Percentiles rank a stretch among this genome's conserved stretches.
Evolutionary conservation across 2,888 invertebrate genomes (phyloP).

Genomic region (Rosalia funebris): DNA sequence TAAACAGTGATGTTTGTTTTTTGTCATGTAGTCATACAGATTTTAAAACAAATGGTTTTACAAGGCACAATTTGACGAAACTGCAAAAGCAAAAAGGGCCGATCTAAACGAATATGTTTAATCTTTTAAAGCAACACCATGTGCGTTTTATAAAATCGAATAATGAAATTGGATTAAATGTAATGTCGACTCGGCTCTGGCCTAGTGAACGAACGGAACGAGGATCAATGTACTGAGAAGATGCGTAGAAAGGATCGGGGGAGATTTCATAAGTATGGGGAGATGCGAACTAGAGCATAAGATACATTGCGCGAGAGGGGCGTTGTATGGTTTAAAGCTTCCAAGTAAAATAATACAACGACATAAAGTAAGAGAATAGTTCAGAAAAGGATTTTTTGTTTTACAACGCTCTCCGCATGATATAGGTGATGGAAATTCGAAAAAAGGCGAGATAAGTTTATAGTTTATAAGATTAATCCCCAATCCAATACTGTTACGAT

Average conservation of each 20-base stretch:
- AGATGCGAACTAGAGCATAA: constrained; percentile 25
- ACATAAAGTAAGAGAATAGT: neutral
- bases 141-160: too few species aligned
- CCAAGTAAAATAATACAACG: constrained; percentile 12
- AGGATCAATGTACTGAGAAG: constrained; percentile 36
- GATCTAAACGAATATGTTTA: too few species aligned
- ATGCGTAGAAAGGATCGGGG: constrained; percentile 28
- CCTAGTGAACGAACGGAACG: constrained; percentile 23
- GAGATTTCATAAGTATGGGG: constrained; percentile 22
- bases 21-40: too few species aligned
- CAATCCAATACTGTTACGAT: too few species aligned
- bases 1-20: too few species aligned
- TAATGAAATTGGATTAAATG: too few species aligned
- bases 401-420: neutral
- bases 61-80: too few species aligned
- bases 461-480: too few species aligned
- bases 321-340: constrained; percentile 22
- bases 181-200: constrained; percentile 30
- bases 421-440: neutral
- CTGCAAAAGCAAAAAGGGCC: too few species aligned
- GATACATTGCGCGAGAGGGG: constrained; percentile 13
- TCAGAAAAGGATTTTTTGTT: neutral
- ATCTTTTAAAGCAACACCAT: too few species aligned
- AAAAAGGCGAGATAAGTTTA: neutral
- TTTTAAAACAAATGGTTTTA: too few species aligned